phyloP scores from a whole-genome alignment of 2,888 invertebrate genomes.

The Aspidiotus rigidus region DNA sequence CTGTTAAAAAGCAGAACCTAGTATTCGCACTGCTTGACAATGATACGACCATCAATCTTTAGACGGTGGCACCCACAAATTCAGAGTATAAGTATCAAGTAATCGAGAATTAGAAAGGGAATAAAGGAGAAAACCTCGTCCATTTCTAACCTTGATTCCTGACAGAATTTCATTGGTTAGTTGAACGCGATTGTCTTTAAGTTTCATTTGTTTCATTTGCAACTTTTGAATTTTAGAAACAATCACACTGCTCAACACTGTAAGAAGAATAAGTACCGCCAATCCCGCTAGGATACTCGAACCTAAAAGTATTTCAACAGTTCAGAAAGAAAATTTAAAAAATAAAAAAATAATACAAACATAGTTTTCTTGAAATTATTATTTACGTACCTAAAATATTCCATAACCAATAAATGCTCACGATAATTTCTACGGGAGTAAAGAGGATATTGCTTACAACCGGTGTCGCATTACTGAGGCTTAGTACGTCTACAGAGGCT shows the following conservation, averaged over 20 bases:
- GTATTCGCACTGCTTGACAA: too few relatives aligned
- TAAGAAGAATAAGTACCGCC: conserved; percentile 47
- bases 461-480: conserved; percentile 45
- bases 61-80: too few relatives aligned
- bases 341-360: too few relatives aligned
- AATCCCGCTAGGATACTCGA: conserved; percentile 54
- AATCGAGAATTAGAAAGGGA: too few relatives aligned
- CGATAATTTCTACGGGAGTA: conserved; percentile 48
- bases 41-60: too few relatives aligned
- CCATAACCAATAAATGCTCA: conserved; percentile 49
- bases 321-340: too few relatives aligned
- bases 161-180: conserved; percentile 39
- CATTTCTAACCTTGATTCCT: conserved; percentile 37
- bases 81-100: too few relatives aligned
- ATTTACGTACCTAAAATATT: conserved; percentile 41
- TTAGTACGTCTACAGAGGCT: conserved; percentile 48
- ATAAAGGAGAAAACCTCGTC: too few relatives aligned
- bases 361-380: too few relatives aligned
- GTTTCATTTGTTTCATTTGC: conserved; percentile 48
- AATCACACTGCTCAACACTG: conserved; percentile 47
- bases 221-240: conserved; percentile 46
- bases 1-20: too few relatives aligned
- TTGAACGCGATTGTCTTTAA: conserved; percentile 51
- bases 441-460: conserved; percentile 48
- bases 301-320: conserved; percentile 41